Evolutionary conservation across 2,113 vertebrate species (phyloP), one percentile per base, ranked within the genome.

Genomic region (Caranx melampygus): DNA sequence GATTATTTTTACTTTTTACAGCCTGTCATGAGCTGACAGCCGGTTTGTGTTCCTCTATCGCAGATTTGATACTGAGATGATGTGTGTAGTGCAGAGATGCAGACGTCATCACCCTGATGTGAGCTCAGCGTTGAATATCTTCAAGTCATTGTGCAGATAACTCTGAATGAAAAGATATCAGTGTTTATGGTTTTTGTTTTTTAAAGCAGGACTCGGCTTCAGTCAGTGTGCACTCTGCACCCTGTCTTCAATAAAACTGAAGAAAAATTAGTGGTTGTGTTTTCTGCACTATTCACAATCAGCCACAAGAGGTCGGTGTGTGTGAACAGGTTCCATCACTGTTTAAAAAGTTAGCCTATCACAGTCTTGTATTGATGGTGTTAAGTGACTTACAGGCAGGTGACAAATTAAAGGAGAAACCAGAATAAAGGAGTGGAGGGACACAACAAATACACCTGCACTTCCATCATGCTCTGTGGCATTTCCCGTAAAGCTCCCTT

Each of bases 241-340:
- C 4, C 4, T 42, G 16, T 49, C n/a, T 20, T 72, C 26, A 65
- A 62, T 72, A 62, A 72, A 65, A 54, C 13, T 6, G 7, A 45
- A 6, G 6, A 34, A 45, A 61, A 33, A 34, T 14, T 7, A 34
- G 18, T 18, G 3, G 31, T 9, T 20, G 6, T 21, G 1, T 57
- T 55, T 55, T 79, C 13, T 83, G 83, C 26, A 75, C 45, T 31
- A 3, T 69, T 47, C 1, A 9, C 14, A 1, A 26, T 12, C 14
- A 10, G 21, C 78, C 83, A 82, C 20, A 5, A 79, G 85, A 69
- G 63, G 78, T 64, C 88, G 60, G 35, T 73, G 52, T 71, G 47
- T 71, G 9, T 12, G 5, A 31, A 5, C 37, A 31, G 5, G 18
- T 31, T 18, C 26, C 4, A 74, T 31, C 42, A 33, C 9, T 16